These are phyloP conservation scores for Natator depressus DNA, from an alignment of 2,113 vertebrate species.

Conservation along the genomic window DNA sequence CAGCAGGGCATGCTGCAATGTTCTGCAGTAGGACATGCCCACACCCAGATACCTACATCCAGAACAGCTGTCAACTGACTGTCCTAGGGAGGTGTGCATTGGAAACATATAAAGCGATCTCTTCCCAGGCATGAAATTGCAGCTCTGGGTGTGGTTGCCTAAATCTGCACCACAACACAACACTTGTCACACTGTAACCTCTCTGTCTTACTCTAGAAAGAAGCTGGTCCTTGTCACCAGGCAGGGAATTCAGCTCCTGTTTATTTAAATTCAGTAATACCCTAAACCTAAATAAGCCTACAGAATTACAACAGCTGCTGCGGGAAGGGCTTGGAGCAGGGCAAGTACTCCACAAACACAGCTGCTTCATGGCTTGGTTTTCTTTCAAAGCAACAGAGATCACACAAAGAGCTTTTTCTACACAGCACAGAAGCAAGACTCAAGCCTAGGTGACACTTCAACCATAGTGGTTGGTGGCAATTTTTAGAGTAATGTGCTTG, in stretches of 20 bases:
- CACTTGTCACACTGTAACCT: too few relatives aligned
- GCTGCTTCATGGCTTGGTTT: background rate
- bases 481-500: too few relatives aligned
- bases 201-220: background rate
- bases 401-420: background rate
- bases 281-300: background rate
- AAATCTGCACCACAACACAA: too few relatives aligned
- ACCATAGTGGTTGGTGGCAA: too few relatives aligned
- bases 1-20: background rate
- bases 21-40: constrained; percentile 48
- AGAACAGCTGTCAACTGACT: constrained; percentile 50
- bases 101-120: too few relatives aligned
- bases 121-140: too few relatives aligned
- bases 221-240: background rate
- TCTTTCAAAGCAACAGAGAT: background rate
- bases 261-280: background rate
- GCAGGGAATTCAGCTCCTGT: background rate
- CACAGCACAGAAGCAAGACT: background rate
- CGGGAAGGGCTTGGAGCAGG: too few relatives aligned
- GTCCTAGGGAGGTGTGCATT: background rate
- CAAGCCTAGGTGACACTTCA: background rate
- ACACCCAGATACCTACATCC: constrained; percentile 11
- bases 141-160: too few relatives aligned
- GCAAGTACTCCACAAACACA: background rate
- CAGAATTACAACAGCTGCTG: background rate